These are phyloP conservation scores for Pandemis heparana DNA, from an alignment of 2,888 invertebrate genomes.

Conservation along the genomic window DNA sequence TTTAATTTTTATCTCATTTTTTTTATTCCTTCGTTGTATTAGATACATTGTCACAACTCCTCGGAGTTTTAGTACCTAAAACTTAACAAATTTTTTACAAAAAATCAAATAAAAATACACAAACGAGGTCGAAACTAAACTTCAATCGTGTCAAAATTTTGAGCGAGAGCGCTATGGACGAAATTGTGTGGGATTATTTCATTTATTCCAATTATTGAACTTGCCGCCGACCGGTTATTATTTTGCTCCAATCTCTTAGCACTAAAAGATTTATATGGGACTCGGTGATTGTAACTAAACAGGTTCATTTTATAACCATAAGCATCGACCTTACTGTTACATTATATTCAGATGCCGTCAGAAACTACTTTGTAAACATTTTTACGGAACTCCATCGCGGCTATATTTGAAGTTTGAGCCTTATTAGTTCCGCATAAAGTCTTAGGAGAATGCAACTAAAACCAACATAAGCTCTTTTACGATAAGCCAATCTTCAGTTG, in stretches of 20 bases:
- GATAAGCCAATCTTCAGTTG: background rate
- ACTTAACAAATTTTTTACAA: too few relatives aligned
- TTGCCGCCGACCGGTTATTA: slow-evolving; percentile 41
- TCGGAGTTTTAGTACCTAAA: too few relatives aligned
- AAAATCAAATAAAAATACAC: too few relatives aligned
- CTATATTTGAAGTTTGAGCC: background rate
- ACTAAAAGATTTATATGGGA: slow-evolving; percentile 60
- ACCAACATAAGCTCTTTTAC: background rate
- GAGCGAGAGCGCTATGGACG: background rate
- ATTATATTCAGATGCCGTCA: slow-evolving; percentile 43
- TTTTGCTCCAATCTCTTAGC: slow-evolving; percentile 54
- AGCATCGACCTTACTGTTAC: slow-evolving; percentile 62
- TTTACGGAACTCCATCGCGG: background rate
- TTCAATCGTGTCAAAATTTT: background rate
- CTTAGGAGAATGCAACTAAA: background rate
- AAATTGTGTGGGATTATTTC: background rate
- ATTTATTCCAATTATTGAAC: slow-evolving; percentile 15
- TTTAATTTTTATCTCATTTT: too few relatives aligned
- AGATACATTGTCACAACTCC: too few relatives aligned
- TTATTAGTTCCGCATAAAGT: background rate
- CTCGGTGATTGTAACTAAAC: slow-evolving; percentile 55
- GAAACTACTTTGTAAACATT: background rate
- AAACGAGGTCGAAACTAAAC: too few relatives aligned
- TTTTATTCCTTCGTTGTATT: too few relatives aligned
- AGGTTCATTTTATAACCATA: slow-evolving; percentile 59